phyloP scores from a whole-genome alignment of 1,140 invertebrate species.

The Campoletis sonorensis region DNA sequence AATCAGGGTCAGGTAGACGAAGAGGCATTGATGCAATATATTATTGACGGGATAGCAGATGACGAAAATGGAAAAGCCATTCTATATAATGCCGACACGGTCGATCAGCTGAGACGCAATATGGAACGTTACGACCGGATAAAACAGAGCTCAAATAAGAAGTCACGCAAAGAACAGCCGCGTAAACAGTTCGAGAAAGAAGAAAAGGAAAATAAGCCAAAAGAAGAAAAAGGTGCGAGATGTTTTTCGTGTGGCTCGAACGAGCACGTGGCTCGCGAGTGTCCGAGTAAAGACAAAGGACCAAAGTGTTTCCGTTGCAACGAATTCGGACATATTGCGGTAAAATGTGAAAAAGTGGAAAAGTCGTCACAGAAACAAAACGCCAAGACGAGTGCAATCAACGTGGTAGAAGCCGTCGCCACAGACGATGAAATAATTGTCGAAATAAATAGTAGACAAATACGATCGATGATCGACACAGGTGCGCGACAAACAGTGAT shows the following conservation, averaged over 20 bases:
- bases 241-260: not conserved
- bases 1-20: too few species aligned
- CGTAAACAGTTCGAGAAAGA: not conserved
- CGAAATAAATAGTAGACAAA: not conserved
- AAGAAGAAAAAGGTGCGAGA: not conserved
- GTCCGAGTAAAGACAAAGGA: not conserved
- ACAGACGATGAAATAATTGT: not conserved
- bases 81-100: not conserved
- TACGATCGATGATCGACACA: not conserved
- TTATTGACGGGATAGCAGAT: too few species aligned
- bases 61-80: not conserved
- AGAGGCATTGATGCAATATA: too few species aligned
- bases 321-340: not conserved
- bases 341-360: not conserved
- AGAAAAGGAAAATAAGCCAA: not conserved
- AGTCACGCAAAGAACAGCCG: not conserved
- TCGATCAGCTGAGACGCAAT: not conserved
- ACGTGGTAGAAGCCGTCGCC: not conserved
- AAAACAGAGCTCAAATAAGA: not conserved
- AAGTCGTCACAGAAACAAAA: not conserved
- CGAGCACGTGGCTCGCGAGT: not conserved
- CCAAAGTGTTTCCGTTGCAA: not conserved
- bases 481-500: not conserved
- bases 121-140: not conserved
- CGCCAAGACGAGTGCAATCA: not conserved